Evolutionary conservation across 1,140 invertebrate species (phyloP), one percentile per base, ranked within the genome.

Genomic region (Bombyx mandarina): DNA sequence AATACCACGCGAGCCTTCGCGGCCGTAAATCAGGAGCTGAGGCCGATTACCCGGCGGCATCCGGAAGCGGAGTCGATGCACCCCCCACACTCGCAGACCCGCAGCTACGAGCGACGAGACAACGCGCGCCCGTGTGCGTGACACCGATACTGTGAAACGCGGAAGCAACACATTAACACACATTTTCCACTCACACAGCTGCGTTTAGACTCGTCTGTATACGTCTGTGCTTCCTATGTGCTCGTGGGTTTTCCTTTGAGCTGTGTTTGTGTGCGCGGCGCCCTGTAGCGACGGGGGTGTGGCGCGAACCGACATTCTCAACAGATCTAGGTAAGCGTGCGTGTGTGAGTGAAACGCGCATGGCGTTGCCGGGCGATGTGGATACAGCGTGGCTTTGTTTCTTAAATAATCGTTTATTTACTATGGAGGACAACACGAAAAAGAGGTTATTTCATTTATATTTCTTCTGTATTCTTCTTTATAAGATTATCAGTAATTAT

Each of bases 51-150:
- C 68, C 77, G 67, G 68, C 71, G 77, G 73, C 26, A 80, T 74
- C 70, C 76, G 81, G 81, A 84, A 86, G 75, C 75, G 66, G 64
- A 82, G 82, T 83, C 82, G 80, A 79, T 86, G 82, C 82, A 86
- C 82, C 82, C 75, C 67, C 70, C 70, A 52, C 73, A 67, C 77
- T 73, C 68, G 68, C 58, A 35, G 26, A 42, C 58, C 26, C 52
- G 52, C 42, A 54, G 58, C 57, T 46, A 9, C 43, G 12, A 43
- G n/a, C 48, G 43, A 61, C 57, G 63, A 61, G 26, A 54, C 55
- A 51, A 60, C 57, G 58, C 48, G 42, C 26, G 47, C 60, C 48
- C 51, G 77, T 79, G 72, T 68, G 71, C 54, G 66, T 81, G 78
- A 81, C 73, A 84, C 73, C 65, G 69, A 77, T 79, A 72, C 67